Evolutionary conservation across 1,140 invertebrate species (phyloP), one percentile per base, ranked within the genome.

Genomic region (Pseudachorutes palmiensis): DNA sequence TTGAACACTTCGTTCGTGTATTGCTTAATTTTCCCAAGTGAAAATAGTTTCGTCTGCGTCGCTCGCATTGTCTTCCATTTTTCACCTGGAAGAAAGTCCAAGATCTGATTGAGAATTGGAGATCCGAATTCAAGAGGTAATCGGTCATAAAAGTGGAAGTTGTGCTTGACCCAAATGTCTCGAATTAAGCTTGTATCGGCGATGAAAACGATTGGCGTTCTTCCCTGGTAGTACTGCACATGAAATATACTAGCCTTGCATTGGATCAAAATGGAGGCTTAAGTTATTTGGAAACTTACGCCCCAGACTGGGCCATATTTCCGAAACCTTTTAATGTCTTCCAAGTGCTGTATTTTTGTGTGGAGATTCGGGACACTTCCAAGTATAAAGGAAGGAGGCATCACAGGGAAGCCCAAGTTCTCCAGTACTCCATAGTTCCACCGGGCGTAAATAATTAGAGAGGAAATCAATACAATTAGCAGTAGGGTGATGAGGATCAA

Each of bases 31-130:
- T 69, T 70, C 0, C 45, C 5, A n/a, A 36, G 24, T 0, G 69
- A 66, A 58, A 70, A 73, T 0, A 33, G 9, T 9, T 61, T 64
- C 1, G 69, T 65, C n/a, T 66, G 22, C 2, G 26, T 9, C 1
- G 26, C 14, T 61, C 72, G 28, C 2, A 73, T 63, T 5, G 48
- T 26, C 63, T 68, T 68, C 72, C 72, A 73, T 41, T 79, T 77
- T 9, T 80, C 77, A 16, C 82, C 83, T 62, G 80, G 45, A 1
- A 62, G n/a, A 45, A 24, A 67, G 24, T 67, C 58, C 5, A 62
- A 49, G 16, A 65, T 57, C 63, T 67, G 2, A 59, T 71, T 32
- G n/a, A 62, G 30, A 33, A 28, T 14, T 9, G 12, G 31, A 19
- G 66, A n/a, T 58, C 26, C 45, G n/a, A 65, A 32, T 31, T 55